Evolutionary conservation across 2,888 invertebrate species (phyloP).

Genomic region (Megaustenia siamemsis): DNA sequence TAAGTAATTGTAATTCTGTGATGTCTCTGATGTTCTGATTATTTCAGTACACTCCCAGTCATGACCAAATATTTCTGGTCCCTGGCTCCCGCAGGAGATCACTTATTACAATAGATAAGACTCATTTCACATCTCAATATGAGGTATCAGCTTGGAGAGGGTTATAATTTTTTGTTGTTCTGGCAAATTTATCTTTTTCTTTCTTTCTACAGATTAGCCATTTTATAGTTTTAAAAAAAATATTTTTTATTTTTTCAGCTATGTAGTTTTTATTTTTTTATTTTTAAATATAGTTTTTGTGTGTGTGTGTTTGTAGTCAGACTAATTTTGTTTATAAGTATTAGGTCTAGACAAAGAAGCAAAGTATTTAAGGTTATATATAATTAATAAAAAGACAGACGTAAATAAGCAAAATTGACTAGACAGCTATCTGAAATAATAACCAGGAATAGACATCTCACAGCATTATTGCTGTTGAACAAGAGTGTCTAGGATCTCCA

Average conservation of each 20-base stretch:
- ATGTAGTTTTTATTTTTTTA: not conserved
- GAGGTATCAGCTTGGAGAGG: slow-evolving; percentile 1
- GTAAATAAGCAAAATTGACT: too few species aligned
- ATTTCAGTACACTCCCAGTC: slow-evolving; percentile 27
- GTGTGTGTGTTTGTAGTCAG: not conserved
- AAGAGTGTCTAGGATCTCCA: too few species aligned
- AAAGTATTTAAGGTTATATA: too few species aligned
- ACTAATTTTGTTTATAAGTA: too few species aligned
- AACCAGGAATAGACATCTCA: too few species aligned
- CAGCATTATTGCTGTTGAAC: too few species aligned
- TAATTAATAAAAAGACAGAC: too few species aligned
- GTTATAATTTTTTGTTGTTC: not conserved
- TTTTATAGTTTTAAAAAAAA: not conserved
- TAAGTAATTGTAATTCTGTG: not conserved
- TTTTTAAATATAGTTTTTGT: not conserved
- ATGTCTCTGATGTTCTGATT: not conserved
- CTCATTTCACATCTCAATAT: slow-evolving; percentile 16
- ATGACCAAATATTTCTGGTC: slow-evolving; percentile 25
- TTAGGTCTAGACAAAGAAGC: too few species aligned
- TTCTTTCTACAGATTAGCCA: not conserved
- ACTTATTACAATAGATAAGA: slow-evolving; percentile 19
- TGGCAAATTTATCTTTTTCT: not conserved
- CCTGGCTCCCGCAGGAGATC: slow-evolving; percentile 25
- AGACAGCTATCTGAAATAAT: too few species aligned
- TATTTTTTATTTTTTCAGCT: too few species aligned